These are phyloP conservation scores for Bradypus variegatus DNA, from an alignment of 2,797 vertebrate genomes.

Conservation along the genomic window DNA sequence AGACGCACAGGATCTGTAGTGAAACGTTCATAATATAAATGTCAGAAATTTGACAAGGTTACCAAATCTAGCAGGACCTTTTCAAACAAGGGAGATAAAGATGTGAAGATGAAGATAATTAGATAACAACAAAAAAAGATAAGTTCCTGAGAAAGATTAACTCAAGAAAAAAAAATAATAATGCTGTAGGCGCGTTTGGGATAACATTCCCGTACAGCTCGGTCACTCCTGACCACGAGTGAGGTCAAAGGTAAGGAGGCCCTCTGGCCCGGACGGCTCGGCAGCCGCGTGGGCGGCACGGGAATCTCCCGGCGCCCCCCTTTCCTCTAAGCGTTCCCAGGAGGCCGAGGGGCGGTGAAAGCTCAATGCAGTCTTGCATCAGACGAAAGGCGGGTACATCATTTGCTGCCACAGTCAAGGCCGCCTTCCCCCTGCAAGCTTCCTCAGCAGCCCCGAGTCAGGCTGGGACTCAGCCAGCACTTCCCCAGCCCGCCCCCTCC, in stretches of 20 bases:
- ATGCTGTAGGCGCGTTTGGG: not conserved
- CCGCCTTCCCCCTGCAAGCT: not conserved
- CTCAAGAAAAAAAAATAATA: not conserved
- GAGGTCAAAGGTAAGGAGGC: not conserved
- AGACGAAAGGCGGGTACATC: constrained; percentile 62
- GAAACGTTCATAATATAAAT: not conserved
- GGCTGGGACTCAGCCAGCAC: not conserved
- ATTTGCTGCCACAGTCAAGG: not conserved
- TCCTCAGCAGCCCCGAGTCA: not conserved
- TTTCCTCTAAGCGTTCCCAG: not conserved
- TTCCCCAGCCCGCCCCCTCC: not conserved
- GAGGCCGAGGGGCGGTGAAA: constrained; percentile 45
- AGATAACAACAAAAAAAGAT: not conserved
- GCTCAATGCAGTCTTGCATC: constrained; percentile 69
- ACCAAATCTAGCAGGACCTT: not conserved
- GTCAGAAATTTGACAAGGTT: not conserved
- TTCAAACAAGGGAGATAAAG: not conserved
- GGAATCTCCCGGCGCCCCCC: not conserved
- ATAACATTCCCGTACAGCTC: not conserved
- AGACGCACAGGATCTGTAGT: not conserved
- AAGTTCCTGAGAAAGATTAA: not conserved
- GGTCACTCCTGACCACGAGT: not conserved
- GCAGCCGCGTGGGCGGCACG: not conserved
- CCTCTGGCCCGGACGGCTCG: not conserved
- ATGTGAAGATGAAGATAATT: not conserved